Conservation (phyloP, 2,113 vertebrate genomes). For the Gymnogyps californianus region DNA sequence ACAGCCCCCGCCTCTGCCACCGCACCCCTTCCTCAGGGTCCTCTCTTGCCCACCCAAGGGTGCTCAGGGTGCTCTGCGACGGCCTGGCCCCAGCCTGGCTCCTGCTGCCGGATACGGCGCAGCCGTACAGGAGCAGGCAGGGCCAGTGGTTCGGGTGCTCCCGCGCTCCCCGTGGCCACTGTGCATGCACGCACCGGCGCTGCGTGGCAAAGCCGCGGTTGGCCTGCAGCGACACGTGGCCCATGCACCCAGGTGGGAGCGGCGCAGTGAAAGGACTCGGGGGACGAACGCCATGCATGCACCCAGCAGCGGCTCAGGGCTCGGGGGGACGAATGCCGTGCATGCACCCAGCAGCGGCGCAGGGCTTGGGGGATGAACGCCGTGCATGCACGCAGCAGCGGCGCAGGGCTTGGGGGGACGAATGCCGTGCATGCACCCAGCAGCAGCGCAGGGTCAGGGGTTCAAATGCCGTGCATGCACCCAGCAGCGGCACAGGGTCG, state of each 20-base stretch:
- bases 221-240: background rate
- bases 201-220: background rate
- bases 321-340: no score
- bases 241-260: background rate
- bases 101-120: background rate
- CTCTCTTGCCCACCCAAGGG: background rate
- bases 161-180: background rate
- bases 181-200: background rate
- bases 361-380: no score
- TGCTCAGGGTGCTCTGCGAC: background rate
- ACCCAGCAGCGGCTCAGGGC: no score
- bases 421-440: no score
- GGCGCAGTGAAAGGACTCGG: no score
- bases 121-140: background rate
- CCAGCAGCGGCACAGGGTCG: no score
- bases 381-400: background rate
- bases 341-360: background rate
- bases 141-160: no score
- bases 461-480: no score
- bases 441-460: no score
- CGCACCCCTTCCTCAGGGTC: accelerated
- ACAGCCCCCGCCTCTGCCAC: background rate
- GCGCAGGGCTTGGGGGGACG: accelerated
- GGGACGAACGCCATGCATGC: no score
- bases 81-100: background rate